phyloP scores from a whole-genome alignment of 2,888 invertebrate genomes.

The Ophioninae sp. region DNA sequence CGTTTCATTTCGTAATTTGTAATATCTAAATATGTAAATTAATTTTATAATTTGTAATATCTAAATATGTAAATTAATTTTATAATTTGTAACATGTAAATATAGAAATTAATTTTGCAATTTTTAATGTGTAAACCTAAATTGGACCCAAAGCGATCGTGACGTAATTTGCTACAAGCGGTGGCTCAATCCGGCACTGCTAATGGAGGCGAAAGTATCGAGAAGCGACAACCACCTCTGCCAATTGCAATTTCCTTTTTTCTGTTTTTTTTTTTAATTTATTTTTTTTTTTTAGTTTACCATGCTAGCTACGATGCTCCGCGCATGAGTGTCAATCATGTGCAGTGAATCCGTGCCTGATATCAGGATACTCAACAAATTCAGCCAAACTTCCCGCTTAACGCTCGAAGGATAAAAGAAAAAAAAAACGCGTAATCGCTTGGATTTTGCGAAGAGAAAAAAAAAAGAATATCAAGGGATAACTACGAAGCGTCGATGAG shows the following conservation, averaged over 20 bases:
- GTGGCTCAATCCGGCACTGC: too few relatives aligned
- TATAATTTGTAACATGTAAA: too few relatives aligned
- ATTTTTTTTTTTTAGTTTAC: neutral
- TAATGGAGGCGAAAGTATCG: neutral
- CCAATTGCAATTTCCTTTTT: neutral
- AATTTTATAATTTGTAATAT: too few relatives aligned
- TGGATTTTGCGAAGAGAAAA: neutral
- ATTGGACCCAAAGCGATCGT: too few relatives aligned
- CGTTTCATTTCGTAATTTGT: too few relatives aligned
- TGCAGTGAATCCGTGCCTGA: conserved; percentile 39
- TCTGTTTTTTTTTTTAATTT: neutral
- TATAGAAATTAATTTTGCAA: too few relatives aligned
- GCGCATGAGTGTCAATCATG: conserved; percentile 22
- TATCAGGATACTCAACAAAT: conserved; percentile 2
- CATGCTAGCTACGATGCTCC: conserved; percentile 15
- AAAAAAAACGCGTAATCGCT: neutral
- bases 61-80: too few relatives aligned
- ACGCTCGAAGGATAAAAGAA: neutral
- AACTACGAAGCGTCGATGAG: conserved; percentile 59
- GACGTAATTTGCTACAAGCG: too few relatives aligned
- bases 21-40: too few relatives aligned
- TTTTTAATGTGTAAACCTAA: too few relatives aligned
- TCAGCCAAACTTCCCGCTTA: neutral
- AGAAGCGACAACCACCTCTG: neutral
- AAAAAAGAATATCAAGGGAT: neutral